Conservation (phyloP, 1,140 invertebrate species). For the Cydia pomonella region DNA sequence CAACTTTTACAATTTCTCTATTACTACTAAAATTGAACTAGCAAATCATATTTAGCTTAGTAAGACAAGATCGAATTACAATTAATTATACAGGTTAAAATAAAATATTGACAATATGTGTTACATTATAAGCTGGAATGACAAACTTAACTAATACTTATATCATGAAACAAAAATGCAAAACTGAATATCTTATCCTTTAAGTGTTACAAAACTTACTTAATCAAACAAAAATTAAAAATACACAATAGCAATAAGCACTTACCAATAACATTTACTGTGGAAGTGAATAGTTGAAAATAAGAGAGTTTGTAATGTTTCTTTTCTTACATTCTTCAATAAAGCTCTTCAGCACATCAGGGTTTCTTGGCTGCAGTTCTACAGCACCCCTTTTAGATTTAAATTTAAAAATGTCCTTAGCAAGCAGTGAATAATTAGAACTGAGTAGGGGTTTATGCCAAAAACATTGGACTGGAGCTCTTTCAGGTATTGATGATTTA, state of each 20-base stretch:
- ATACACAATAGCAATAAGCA: background rate
- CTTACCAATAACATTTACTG: background rate
- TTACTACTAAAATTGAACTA: too few relatives aligned
- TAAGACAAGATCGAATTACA: too few relatives aligned
- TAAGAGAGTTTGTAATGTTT: background rate
- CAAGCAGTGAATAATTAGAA: background rate
- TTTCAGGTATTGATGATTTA: constrained; percentile 1
- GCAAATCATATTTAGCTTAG: too few relatives aligned
- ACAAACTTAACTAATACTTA: too few relatives aligned
- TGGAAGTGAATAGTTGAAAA: background rate
- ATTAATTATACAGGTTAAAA: too few relatives aligned
- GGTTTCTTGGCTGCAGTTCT: background rate
- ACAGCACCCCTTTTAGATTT: background rate
- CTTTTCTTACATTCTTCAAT: background rate
- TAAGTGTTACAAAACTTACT: too few relatives aligned
- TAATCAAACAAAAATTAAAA: too few relatives aligned
- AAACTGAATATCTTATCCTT: too few relatives aligned
- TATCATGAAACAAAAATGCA: too few relatives aligned
- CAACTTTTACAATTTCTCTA: too few relatives aligned
- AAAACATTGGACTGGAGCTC: background rate
- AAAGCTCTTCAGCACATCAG: background rate
- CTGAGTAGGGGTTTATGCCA: background rate
- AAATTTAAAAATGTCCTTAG: background rate
- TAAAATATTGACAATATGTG: too few relatives aligned
- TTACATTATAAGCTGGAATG: too few relatives aligned